Evolutionary conservation across 2,797 vertebrate species (phyloP).

Genomic region (Bryconaethiops microstoma): DNA sequence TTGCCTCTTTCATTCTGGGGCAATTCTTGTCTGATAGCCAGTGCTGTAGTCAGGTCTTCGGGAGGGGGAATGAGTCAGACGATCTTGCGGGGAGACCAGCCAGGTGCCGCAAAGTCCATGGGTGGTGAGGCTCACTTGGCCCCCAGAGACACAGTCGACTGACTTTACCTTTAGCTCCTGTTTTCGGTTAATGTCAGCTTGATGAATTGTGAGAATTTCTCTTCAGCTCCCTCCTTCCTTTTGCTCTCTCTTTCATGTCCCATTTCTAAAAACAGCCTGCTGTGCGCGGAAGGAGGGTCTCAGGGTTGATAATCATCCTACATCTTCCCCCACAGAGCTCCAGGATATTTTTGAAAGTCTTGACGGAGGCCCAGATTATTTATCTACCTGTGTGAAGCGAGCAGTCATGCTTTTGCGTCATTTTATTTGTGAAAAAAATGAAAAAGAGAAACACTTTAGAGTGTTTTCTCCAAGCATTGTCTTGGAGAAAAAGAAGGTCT

Average conservation of each 20-base stretch:
- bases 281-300: constrained; percentile 5
- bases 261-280: constrained; percentile 2
- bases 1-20: constrained; percentile 10
- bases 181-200: not conserved
- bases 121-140: not conserved
- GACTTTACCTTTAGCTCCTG: constrained; percentile 11
- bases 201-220: constrained; percentile 11
- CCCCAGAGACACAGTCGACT: not conserved
- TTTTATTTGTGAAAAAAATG: not conserved
- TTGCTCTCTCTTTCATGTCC: constrained; percentile 27
- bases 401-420: not conserved
- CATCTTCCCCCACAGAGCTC: constrained; percentile 18
- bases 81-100: constrained; percentile 22
- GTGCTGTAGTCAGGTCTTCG: not conserved
- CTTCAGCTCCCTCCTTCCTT: not conserved
- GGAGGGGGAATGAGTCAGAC: constrained; percentile 40
- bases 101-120: not conserved
- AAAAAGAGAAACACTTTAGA: not conserved
- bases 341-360: constrained; percentile 23
- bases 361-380: not conserved
- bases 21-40: constrained; percentile 19
- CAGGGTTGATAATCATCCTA: constrained; percentile 27
- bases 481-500: not conserved
- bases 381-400: not conserved
- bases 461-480: not conserved